These are phyloP conservation scores for Pipistrellus nathusii DNA, from an alignment of 2,797 vertebrate species.

Conservation along the genomic window DNA sequence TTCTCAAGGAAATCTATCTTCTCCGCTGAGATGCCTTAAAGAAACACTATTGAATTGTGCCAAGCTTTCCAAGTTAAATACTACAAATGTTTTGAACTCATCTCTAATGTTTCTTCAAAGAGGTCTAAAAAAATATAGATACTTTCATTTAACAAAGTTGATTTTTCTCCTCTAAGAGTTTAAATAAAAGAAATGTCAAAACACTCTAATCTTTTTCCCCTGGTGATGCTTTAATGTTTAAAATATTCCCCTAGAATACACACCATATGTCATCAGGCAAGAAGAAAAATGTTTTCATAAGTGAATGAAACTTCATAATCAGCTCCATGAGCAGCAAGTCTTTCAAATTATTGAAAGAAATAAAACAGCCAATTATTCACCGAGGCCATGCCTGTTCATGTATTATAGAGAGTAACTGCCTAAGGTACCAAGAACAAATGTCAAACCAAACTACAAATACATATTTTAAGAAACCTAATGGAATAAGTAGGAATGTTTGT, in stretches of 20 bases:
- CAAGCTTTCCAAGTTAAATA: constrained; percentile 69
- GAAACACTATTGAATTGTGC: constrained; percentile 57
- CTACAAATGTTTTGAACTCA: constrained; percentile 75
- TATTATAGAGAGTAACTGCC: not conserved
- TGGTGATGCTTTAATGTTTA: constrained; percentile 75
- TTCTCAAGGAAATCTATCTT: constrained; percentile 33
- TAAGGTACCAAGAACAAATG: constrained; percentile 13
- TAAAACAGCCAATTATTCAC: constrained; percentile 3
- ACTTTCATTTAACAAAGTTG: constrained; percentile 76
- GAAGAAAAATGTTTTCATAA: constrained; percentile 50
- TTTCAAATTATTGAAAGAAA: constrained; percentile 55
- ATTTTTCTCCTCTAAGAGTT: constrained; percentile 77
- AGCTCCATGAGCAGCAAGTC: constrained; percentile 37
- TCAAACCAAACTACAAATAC: constrained; percentile 49
- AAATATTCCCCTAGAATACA: constrained; percentile 75
- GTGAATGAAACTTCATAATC: constrained; percentile 69
- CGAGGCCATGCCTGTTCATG: not conserved
- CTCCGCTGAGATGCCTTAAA: not conserved
- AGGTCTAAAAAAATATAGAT: constrained; percentile 78
- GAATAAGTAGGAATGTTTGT: not conserved
- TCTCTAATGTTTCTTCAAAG: constrained; percentile 80
- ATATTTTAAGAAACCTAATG: not conserved
- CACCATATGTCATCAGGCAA: constrained; percentile 66
- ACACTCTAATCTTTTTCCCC: constrained; percentile 77
- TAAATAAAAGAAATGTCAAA: constrained; percentile 74